Conservation (phyloP, 2,797 vertebrate genomes). For the Moxostoma hubbsi region DNA sequence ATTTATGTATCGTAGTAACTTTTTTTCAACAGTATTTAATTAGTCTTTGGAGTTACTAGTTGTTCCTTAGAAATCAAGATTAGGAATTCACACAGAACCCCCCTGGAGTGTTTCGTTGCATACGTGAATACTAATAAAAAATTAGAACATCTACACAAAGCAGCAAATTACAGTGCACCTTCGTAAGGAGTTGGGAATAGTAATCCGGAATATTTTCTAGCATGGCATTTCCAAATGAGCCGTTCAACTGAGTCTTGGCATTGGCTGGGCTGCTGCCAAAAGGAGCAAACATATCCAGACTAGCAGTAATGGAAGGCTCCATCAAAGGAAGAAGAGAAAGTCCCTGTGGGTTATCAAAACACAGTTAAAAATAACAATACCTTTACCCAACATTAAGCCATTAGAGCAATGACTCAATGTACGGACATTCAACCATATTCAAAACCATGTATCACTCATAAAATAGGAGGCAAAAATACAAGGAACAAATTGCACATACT, state of each 20-base stretch:
- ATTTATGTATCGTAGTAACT: no score
- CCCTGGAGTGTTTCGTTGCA: no score
- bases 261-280: slow-evolving; percentile 92
- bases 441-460: no score
- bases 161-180: slow-evolving; percentile 78
- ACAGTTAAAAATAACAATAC: background rate
- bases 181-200: slow-evolving; percentile 95
- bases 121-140: no score
- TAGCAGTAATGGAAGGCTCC: slow-evolving; percentile 93
- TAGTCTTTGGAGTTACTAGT: no score
- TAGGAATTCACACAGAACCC: no score
- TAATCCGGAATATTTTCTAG: slow-evolving; percentile 94
- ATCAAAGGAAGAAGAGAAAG: slow-evolving; percentile 93
- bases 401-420: slow-evolving; percentile 1
- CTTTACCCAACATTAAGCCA: background rate
- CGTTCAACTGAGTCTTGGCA: slow-evolving; percentile 90
- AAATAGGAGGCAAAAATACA: no score
- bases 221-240: slow-evolving; percentile 92
- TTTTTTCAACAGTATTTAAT: no score
- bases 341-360: slow-evolving; percentile 77
- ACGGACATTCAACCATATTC: background rate
- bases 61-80: no score
- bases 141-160: no score
- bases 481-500: slow-evolving; percentile 70
- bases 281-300: slow-evolving; percentile 93